Conservation (phyloP, 2,113 vertebrate species). For the Ciconia maguari region DNA sequence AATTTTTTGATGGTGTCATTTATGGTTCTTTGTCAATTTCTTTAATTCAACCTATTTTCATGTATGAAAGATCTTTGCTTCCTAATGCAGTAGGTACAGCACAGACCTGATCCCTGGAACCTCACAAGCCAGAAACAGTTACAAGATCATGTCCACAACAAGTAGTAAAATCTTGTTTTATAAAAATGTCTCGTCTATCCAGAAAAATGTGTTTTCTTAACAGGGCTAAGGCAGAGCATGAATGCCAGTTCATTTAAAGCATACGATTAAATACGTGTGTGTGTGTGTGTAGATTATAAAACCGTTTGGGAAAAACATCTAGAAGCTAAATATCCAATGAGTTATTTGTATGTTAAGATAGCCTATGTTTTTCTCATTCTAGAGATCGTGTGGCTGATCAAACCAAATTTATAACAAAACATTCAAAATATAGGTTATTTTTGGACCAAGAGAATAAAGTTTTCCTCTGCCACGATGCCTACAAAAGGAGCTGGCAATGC, state of each 20-base stretch:
- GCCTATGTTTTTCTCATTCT: slow-evolving; percentile 1
- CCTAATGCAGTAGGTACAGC: background rate
- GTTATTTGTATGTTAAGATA: background rate
- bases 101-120: background rate
- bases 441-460: background rate
- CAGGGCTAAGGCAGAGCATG: background rate
- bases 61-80: background rate
- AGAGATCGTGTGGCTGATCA: background rate
- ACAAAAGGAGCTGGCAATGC: background rate
- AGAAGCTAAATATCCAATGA: background rate
- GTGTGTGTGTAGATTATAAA: background rate
- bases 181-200: background rate
- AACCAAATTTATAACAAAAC: slow-evolving; percentile 9
- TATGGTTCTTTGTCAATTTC: background rate
- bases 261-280: background rate
- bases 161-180: background rate
- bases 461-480: background rate
- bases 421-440: slow-evolving; percentile 2
- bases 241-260: background rate
- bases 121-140: background rate
- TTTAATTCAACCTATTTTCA: background rate
- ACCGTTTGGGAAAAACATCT: background rate
- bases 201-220: background rate
- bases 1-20: background rate
- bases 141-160: background rate